Percentiles rank a stretch among this genome's conserved stretches.
Conservation (phyloP, 2,888 invertebrate species). For the Julus scandinavius region DNA sequence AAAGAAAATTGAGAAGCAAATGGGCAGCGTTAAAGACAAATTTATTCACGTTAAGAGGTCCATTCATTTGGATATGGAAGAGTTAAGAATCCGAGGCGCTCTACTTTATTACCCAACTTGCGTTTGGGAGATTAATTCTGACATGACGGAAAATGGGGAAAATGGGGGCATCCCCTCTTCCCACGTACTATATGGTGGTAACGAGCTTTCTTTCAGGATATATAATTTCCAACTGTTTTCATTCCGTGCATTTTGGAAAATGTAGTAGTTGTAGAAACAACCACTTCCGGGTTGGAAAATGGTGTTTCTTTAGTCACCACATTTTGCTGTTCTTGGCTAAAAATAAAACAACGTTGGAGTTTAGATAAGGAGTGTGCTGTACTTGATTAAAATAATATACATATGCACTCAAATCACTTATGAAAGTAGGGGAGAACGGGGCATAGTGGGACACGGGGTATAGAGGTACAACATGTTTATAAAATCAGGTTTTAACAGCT, state of each 20-base stretch:
- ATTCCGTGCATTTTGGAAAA: background rate
- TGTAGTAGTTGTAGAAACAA: background rate
- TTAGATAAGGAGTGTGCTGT: too few species aligned
- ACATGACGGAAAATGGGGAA: conserved; percentile 10
- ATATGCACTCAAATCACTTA: too few species aligned
- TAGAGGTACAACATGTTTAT: too few species aligned
- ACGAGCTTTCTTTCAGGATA: background rate
- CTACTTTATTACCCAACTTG: conserved; percentile 41
- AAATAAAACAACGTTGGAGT: too few species aligned
- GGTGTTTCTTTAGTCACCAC: background rate
- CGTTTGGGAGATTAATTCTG: conserved; percentile 14
- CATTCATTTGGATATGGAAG: conserved; percentile 43
- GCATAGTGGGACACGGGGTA: too few species aligned
- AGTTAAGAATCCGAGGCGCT: background rate
- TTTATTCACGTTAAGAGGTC: conserved; percentile 45
- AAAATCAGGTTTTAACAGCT: too few species aligned
- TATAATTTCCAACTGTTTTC: background rate
- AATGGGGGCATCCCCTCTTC: background rate
- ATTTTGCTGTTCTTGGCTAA: too few species aligned
- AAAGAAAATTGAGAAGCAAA: conserved; percentile 46
- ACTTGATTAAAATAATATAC: too few species aligned
- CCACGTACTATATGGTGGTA: background rate
- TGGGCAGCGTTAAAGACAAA: conserved; percentile 46
- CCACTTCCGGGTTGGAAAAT: conserved; percentile 7
- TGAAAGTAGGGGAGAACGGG: too few species aligned